Percentiles rank a stretch among this genome's conserved stretches.
phyloP scores from a whole-genome alignment of 2,797 vertebrate species.

The Taeniopygia guttata region DNA sequence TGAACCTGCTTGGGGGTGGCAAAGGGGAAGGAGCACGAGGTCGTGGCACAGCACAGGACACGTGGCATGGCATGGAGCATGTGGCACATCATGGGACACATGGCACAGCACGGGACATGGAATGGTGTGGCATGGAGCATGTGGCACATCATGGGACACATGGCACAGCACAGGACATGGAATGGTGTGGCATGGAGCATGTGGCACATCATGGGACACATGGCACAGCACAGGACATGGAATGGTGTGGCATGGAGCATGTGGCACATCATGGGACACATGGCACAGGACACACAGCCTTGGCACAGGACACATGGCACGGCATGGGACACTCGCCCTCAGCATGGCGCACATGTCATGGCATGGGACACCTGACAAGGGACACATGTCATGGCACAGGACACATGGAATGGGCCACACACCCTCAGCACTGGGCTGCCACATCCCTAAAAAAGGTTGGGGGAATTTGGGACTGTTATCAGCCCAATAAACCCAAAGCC shows the following conservation, averaged over 20 bases:
- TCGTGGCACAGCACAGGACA: background rate
- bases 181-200: too few species aligned
- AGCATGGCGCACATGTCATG: too few species aligned
- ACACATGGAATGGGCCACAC: rapidly evolving
- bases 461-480: background rate
- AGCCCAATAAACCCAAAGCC: background rate
- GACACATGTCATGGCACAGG: too few species aligned
- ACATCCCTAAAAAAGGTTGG: rapidly evolving
- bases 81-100: background rate
- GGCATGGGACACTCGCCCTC: too few species aligned
- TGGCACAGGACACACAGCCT: background rate
- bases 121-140: too few species aligned
- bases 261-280: too few species aligned
- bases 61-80: rapidly evolving
- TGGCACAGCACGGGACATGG: background rate
- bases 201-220: too few species aligned
- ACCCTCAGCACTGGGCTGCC: background rate
- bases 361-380: too few species aligned
- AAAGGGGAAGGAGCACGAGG: rapidly evolving
- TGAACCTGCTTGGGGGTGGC: rapidly evolving
- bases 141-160: too few species aligned
- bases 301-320: too few species aligned
- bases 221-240: rapidly evolving
- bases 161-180: background rate
- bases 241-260: too few species aligned